A percentile compares a stretch with the other conserved stretches of the same genome.
Conservation (phyloP, 64 coral and sea anemone species). For the Montipora capricornis region DNA sequence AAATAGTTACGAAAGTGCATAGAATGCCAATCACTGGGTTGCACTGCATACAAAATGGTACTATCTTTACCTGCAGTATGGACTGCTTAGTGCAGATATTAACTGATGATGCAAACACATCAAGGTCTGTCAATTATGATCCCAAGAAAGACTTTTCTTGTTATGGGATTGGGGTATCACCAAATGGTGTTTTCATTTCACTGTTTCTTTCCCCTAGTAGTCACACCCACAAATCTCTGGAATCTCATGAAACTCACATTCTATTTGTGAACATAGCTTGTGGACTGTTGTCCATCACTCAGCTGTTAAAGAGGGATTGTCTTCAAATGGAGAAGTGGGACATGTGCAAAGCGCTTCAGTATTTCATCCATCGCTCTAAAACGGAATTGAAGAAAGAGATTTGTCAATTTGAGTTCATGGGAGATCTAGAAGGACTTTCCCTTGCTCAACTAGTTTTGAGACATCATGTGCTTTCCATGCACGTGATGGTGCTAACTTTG, state of each 20-base stretch:
- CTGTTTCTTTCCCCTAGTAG: neutral
- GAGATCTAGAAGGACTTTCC: neutral
- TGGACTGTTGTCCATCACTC: neutral
- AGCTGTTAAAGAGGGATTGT: neutral
- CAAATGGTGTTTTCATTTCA: neutral
- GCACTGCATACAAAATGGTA: neutral
- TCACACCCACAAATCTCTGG: conserved; percentile 15
- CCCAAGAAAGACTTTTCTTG: conserved; percentile 5
- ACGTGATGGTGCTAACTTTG: neutral
- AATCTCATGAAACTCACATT: conserved; percentile 20
- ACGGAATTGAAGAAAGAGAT: neutral
- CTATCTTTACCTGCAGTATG: conserved; percentile 17
- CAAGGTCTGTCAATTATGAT: conserved; percentile 1
- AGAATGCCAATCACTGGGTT: conserved; percentile 26
- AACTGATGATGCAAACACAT: neutral
- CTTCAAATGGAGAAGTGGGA: conserved; percentile 36
- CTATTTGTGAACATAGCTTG: conserved; percentile 20
- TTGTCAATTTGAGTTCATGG: neutral
- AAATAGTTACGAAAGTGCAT: conserved; percentile 1
- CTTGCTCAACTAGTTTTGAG: neutral
- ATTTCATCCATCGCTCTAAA: neutral
- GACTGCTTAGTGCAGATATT: conserved; percentile 31
- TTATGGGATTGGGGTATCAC: conserved; percentile 6
- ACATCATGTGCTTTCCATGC: neutral
- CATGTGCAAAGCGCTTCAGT: conserved; percentile 24